Percentiles rank a stretch among this genome's conserved stretches.
phyloP scores from a whole-genome alignment of 2,888 invertebrate species.

The Colletes collaris region DNA sequence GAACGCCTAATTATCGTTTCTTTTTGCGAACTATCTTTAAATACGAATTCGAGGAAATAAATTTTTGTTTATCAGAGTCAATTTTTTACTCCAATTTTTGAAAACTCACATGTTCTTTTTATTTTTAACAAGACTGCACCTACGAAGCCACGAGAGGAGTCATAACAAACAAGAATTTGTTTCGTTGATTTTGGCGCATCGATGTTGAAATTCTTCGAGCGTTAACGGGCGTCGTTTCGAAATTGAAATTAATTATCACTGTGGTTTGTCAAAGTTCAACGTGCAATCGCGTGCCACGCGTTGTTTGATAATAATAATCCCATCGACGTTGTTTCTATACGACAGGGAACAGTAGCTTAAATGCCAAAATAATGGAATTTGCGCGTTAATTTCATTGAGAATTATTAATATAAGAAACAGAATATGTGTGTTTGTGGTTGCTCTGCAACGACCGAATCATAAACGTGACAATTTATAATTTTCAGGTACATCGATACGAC shows the following conservation, averaged over 20 bases:
- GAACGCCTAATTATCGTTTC: too few relatives aligned
- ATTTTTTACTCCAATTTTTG: too few relatives aligned
- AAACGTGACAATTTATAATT: slow-evolving; percentile 17
- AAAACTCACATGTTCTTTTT: too few relatives aligned
- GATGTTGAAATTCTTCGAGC: neutral
- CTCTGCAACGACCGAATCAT: too few relatives aligned
- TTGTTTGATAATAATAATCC: slow-evolving; percentile 15
- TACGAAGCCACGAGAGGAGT: neutral
- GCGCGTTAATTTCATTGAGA: too few relatives aligned
- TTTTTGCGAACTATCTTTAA: too few relatives aligned
- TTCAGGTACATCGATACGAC: slow-evolving; percentile 89
- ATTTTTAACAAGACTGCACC: slow-evolving; percentile 6
- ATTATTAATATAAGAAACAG: too few relatives aligned
- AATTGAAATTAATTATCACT: slow-evolving; percentile 30
- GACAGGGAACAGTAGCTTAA: neutral
- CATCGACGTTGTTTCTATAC: neutral
- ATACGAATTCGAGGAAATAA: too few relatives aligned
- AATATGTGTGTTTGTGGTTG: too few relatives aligned
- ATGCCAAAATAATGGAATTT: too few relatives aligned
- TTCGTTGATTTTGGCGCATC: neutral
- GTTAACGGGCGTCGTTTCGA: neutral
- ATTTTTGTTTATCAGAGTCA: too few relatives aligned
- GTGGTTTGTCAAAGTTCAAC: slow-evolving; percentile 13
- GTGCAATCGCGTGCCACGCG: slow-evolving; percentile 2
- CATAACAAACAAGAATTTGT: neutral